Evolutionary conservation across 2,113 vertebrate genomes (phyloP), one percentile per base, ranked within the genome.

Genomic region (Haliaeetus leucogaster): DNA sequence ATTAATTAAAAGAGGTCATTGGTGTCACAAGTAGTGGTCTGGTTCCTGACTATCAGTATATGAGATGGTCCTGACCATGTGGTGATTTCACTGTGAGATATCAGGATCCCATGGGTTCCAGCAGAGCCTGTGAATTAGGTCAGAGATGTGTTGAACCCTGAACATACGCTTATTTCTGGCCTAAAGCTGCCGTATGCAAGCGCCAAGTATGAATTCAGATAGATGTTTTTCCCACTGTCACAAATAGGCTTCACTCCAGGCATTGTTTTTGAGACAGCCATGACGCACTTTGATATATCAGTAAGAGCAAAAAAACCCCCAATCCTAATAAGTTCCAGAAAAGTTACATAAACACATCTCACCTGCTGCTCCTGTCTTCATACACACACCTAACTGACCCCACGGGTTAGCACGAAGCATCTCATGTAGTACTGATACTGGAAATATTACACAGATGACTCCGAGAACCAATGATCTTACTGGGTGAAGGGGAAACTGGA

Each of bases 221-320:
- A 70, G 58, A 93, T 88, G 62, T 94, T 97, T 95, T 94, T 73
- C 94, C 70, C 65, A 63, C 89, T 95, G 94, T 95, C 84, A 85
- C 73, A 95, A 93, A 40, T 9, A 96, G 95, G 97, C 94, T 95
- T 76, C 71, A 47, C 70, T 96, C 95, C 94, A 97, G 89, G 58
- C 95, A 96, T 96, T 97, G 96, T 96, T 96, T 97, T 82, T 96
- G 70, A 86, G 82, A 65, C 89, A 93, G 79, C 73, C 84, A 21
- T 97, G 89, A 97, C 16, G 59, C 94, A 94, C 58, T 94, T 93
- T 74, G 94, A 91, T 85, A 53, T 50, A 96, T 68, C 78, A 87
- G 12, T 45, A 71, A 87, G 48, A 90, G 40, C 3, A 61, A 76
- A 81, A 93, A 40, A 63, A 8, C 0, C 3, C 23, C 45, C 45